phyloP scores from a whole-genome alignment of 1,140 invertebrate genomes.

The Conus betulinus region DNA sequence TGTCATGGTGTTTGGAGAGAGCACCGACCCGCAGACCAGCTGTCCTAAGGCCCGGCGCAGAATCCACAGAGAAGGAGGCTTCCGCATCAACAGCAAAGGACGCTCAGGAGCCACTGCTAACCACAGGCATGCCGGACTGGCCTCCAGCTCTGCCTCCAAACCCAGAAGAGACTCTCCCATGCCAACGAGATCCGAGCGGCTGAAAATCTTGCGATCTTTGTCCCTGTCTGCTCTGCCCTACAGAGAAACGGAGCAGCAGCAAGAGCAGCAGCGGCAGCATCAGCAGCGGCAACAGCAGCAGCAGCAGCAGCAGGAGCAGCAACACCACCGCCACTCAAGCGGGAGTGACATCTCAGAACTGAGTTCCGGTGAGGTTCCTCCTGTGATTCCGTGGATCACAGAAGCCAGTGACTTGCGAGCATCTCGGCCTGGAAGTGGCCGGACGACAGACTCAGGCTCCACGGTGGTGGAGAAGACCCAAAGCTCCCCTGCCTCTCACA shows the following conservation, averaged over 20 bases:
- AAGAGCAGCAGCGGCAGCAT: not conserved
- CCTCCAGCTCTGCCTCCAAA: not conserved
- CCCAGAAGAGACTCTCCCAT: constrained; percentile 14
- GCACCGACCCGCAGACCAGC: not conserved
- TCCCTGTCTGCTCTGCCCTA: constrained; percentile 27
- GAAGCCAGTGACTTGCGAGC: not conserved
- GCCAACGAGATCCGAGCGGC: constrained; percentile 11
- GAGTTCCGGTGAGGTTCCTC: constrained; percentile 42
- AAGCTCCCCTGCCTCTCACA: not conserved
- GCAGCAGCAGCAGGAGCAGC: not conserved
- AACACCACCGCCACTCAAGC: constrained; percentile 44
- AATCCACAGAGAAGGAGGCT: constrained; percentile 31
- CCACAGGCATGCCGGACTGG: not conserved
- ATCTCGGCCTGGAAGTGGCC: constrained; percentile 36
- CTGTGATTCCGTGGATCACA: constrained; percentile 21
- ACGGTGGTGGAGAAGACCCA: constrained; percentile 44
- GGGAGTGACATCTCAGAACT: constrained; percentile 42
- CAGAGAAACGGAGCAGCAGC: constrained; percentile 8
- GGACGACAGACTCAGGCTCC: constrained; percentile 43
- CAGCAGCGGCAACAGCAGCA: constrained; percentile 25
- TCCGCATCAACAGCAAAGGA: constrained; percentile 19
- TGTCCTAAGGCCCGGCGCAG: constrained; percentile 3
- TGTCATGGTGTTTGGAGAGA: not conserved
- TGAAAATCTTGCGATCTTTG: constrained; percentile 24
- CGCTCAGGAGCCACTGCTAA: not conserved